A percentile compares a stretch with the other conserved stretches of the same genome.
Evolutionary conservation across 2,113 vertebrate genomes (phyloP).

Genomic region (Corythoichthys haematopterus): DNA sequence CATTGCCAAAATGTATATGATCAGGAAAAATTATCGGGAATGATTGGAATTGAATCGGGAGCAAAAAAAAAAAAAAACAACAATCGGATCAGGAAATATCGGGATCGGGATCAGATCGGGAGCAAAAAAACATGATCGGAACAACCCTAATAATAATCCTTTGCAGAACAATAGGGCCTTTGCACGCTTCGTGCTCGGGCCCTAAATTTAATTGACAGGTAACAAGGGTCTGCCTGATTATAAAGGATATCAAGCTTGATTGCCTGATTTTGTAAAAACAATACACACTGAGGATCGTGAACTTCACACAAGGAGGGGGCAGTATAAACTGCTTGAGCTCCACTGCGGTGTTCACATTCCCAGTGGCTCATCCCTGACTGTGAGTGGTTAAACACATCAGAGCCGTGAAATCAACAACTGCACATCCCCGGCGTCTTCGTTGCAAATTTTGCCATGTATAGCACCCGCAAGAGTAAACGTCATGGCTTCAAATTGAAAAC

Average conservation of each 20-base stretch:
- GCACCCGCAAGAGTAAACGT: constrained; percentile 49
- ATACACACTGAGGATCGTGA: constrained; percentile 19
- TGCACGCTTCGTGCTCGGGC: neutral
- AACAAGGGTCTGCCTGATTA: constrained; percentile 42
- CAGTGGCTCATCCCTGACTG: constrained; percentile 50
- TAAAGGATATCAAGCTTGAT: constrained; percentile 23
- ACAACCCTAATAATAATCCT: too few relatives aligned
- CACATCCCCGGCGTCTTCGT: constrained; percentile 33
- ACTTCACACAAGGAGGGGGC: constrained; percentile 20
- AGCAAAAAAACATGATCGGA: too few relatives aligned
- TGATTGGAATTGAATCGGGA: too few relatives aligned
- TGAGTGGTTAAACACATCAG: constrained; percentile 51
- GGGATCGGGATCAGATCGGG: too few relatives aligned
- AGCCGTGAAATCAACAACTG: constrained; percentile 34
- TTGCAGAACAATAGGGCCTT: too few relatives aligned
- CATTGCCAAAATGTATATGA: too few relatives aligned
- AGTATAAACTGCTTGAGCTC: constrained; percentile 17
- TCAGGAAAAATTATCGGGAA: too few relatives aligned
- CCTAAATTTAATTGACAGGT: constrained; percentile 8
- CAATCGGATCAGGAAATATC: too few relatives aligned
- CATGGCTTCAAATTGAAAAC: constrained; percentile 61
- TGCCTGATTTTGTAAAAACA: constrained; percentile 26
- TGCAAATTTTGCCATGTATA: constrained; percentile 35
- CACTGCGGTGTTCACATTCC: constrained; percentile 52
- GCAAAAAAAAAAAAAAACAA: too few relatives aligned